phyloP scores from a whole-genome alignment of 2,113 vertebrate species.

The Anhinga rufa region DNA sequence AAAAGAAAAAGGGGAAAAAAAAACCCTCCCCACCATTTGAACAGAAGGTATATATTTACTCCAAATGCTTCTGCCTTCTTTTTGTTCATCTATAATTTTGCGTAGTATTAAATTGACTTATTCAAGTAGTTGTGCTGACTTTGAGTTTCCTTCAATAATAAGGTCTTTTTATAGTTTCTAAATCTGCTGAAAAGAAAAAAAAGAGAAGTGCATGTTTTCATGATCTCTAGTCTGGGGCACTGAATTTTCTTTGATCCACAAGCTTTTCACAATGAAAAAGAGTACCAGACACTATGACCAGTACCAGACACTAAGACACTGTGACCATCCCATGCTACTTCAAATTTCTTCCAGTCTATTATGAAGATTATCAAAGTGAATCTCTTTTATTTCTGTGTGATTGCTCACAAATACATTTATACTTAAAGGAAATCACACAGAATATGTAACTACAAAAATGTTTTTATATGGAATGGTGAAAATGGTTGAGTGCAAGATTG shows the following conservation, averaged over 20 bases:
- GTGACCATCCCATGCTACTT: not conserved
- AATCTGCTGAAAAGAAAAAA: not conserved
- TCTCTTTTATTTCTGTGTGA: not conserved
- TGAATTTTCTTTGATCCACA: conserved; percentile 11
- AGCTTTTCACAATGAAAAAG: not conserved
- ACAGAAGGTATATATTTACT: not conserved
- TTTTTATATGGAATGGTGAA: not conserved
- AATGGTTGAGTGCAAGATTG: not conserved
- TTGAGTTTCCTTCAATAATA: conserved; percentile 17
- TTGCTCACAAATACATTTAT: not conserved
- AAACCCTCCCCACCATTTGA: not conserved
- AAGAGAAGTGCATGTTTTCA: not conserved
- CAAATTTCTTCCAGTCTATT: not conserved
- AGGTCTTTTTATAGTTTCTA: conserved; percentile 1
- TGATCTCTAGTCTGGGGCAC: not conserved
- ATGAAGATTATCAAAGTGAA: conserved; percentile 1
- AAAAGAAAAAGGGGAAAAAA: not conserved
- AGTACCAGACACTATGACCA: not conserved
- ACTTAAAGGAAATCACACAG: not conserved
- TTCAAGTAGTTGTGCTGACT: conserved; percentile 2
- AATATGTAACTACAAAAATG: not conserved
- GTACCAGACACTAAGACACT: not conserved
- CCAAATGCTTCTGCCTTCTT: not conserved
- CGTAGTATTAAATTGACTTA: not conserved
- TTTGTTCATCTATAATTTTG: conserved; percentile 26